These are phyloP conservation scores for Lagenorhynchus albirostris DNA, from an alignment of 2,113 vertebrate species.

Conservation along the genomic window DNA sequence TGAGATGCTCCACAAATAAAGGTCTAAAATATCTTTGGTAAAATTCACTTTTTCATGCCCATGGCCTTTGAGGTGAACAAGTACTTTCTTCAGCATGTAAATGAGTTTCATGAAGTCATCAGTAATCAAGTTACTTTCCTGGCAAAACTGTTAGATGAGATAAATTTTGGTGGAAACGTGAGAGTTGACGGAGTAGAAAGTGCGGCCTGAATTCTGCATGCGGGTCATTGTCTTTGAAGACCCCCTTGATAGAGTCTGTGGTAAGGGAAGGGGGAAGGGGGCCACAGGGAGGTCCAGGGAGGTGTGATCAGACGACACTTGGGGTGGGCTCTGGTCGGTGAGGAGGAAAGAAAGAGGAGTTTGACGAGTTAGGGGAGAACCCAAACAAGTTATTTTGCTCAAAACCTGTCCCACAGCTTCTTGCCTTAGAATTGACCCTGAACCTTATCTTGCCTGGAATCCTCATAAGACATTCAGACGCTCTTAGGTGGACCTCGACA, in stretches of 20 bases:
- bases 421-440: background rate
- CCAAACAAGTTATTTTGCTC: background rate
- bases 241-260: background rate
- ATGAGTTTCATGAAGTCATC: background rate
- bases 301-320: fast-evolving
- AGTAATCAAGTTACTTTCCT: constrained; percentile 7
- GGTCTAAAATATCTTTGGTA: background rate
- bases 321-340: background rate
- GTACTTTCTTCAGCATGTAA: background rate
- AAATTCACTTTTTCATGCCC: background rate
- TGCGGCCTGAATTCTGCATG: background rate
- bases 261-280: too few species aligned
- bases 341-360: background rate
- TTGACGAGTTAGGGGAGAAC: background rate
- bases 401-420: background rate
- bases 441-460: background rate
- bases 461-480: background rate
- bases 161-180: background rate
- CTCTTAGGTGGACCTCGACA: background rate
- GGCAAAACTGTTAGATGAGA: background rate
- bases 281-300: background rate
- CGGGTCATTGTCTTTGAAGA: background rate
- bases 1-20: background rate
- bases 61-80: background rate
- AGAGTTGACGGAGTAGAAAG: background rate